Conservation (phyloP, 2,888 invertebrate genomes). For the Caenorhabditis doughertyi region DNA sequence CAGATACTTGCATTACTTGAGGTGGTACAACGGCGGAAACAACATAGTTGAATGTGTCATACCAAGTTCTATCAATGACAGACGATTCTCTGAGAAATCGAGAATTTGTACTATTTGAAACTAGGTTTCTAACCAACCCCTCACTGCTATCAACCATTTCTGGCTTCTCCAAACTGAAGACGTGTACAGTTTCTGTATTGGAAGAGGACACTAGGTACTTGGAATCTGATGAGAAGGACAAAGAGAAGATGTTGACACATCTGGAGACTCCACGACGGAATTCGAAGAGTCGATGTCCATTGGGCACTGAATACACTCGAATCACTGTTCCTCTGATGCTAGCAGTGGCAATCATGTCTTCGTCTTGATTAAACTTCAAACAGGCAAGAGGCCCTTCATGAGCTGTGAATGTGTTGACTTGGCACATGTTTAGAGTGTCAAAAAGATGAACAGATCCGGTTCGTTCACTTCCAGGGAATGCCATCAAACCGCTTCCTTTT, state of each 20-base stretch:
- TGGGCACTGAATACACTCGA: conserved; percentile 91
- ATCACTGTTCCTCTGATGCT: conserved; percentile 90
- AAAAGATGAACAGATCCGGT: conserved; percentile 89
- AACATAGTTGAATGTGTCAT: conserved; percentile 92
- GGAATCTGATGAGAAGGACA: conserved; percentile 95
- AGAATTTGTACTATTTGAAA: not conserved
- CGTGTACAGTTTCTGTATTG: conserved; percentile 95
- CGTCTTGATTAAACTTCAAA: conserved; percentile 91
- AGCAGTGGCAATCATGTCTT: conserved; percentile 86
- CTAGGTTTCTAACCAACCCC: not conserved
- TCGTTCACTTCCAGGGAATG: conserved; percentile 90
- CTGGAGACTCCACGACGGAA: conserved; percentile 92
- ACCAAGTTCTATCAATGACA: conserved; percentile 88
- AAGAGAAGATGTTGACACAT: conserved; percentile 94
- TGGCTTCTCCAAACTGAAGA: conserved; percentile 90
- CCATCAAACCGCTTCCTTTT: conserved; percentile 92
- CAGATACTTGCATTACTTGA: conserved; percentile 87
- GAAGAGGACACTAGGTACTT: conserved; percentile 94
- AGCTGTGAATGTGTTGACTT: conserved; percentile 96
- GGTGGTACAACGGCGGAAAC: conserved; percentile 91
- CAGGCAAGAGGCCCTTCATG: conserved; percentile 97
- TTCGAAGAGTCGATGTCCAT: conserved; percentile 93
- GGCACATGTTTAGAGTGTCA: conserved; percentile 94
- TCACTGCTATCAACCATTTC: conserved; percentile 43
- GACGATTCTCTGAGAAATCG: conserved; percentile 67